Percentiles rank a stretch among this genome's conserved stretches.
phyloP scores from a whole-genome alignment of 2,113 vertebrate genomes.

The Ictidomys tridecemlineatus region DNA sequence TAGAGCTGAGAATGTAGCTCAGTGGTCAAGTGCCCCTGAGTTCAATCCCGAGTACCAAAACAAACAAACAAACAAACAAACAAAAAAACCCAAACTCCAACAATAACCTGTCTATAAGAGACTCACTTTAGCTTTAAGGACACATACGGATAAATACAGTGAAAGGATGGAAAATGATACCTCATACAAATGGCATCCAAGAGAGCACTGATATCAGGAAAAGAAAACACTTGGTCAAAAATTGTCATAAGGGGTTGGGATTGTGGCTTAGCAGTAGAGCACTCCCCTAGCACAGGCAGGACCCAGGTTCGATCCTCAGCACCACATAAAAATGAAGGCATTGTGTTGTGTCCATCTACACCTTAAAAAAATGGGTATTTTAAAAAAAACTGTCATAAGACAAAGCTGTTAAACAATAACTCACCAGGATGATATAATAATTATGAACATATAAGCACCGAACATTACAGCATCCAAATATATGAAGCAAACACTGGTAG shows the following conservation, averaged over 20 bases:
- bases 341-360: too few species aligned
- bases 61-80: neutral
- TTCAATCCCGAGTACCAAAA: too few species aligned
- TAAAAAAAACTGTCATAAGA: conserved; percentile 2
- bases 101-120: neutral
- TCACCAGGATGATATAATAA: neutral
- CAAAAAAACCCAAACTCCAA: neutral
- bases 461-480: neutral
- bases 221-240: conserved; percentile 8
- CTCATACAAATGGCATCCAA: neutral
- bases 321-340: too few species aligned
- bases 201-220: neutral
- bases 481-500: neutral
- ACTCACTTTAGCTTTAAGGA: neutral
- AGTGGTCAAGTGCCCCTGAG: too few species aligned
- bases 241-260: neutral
- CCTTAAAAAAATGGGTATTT: too few species aligned
- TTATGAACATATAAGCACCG: neutral
- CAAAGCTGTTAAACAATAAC: neutral
- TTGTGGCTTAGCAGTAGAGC: too few species aligned
- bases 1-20: too few species aligned
- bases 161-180: neutral
- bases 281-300: too few species aligned
- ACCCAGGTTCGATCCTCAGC: too few species aligned
- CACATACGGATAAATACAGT: neutral